Evolutionary conservation across 2,113 vertebrate species (phyloP), one percentile per base, ranked within the genome.

Genomic region (Triplophysa rosa): DNA sequence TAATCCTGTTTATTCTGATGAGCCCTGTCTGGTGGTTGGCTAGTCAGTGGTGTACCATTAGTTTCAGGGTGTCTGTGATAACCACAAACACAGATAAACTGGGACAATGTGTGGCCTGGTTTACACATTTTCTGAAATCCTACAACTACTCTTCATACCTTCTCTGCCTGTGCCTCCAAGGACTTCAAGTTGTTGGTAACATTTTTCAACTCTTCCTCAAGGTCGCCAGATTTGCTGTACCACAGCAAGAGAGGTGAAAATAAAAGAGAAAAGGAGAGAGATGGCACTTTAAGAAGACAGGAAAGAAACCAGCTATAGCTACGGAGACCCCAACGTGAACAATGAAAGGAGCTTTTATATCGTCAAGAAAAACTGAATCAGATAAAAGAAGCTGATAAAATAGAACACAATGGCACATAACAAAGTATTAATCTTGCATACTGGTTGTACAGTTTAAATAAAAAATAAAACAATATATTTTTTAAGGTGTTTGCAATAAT

Each of bases 161-260:
- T 98, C 85, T 99, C 97, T 40, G 96, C 92, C 92, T 99, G 96
- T 81, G 97, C 97, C 85, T 98, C 97, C 94, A 98, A 89, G 69
- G 97, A 99, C 95, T 98, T 99, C 94, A 98, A 89, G 95, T 97
- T 98, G 96, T 98, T 99, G 95, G 97, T 96, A 93, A 99, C 96
- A 96, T 98, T 99, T 98, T 98, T 99, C 95, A 99, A 93, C 89
- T 99, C 97, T 87, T 99, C 97, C 90, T 99, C 97, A 92, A 99
- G 95, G 88, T 98, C 97, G 92, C 95, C 96, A 92, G 95, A 99
- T 96, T 99, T 99, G 95, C 97, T 99, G 93, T 89, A 66, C 84
- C 77, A 78, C 10, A 77, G 80, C 82, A 87, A 80, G 56, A 85
- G 33, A 76, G 49, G 73, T 40, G 54, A 65, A 56, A 70, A 82